Percentiles rank a stretch among this genome's conserved stretches.
These are phyloP conservation scores for Hydrophis major DNA, from an alignment of 2,797 vertebrate genomes.

Conservation along the genomic window DNA sequence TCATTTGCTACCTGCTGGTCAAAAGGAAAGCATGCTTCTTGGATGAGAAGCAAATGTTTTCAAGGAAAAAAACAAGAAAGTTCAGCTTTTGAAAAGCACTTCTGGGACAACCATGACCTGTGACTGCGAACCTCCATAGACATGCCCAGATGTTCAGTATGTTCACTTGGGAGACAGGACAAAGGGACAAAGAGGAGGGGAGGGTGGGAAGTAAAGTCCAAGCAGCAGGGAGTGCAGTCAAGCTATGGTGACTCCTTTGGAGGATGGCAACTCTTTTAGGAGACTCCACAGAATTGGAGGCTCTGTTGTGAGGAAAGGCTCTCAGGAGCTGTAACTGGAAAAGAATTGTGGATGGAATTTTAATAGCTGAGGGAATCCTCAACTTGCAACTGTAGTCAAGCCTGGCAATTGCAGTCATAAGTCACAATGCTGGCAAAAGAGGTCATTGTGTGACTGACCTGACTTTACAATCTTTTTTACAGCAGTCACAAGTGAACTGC, in stretches of 20 bases:
- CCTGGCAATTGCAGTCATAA: too few species aligned
- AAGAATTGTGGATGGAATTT: background rate
- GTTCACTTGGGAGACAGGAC: background rate
- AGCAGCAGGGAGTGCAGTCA: background rate
- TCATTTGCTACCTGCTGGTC: background rate
- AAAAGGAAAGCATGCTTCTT: background rate
- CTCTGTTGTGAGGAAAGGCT: background rate
- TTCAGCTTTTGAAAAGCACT: background rate
- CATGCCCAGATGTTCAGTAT: background rate
- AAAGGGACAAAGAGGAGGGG: background rate
- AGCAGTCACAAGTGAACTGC: too few species aligned
- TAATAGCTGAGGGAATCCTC: background rate
- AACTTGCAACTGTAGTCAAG: too few species aligned
- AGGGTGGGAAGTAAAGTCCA: background rate
- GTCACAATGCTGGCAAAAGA: too few species aligned
- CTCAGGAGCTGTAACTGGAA: background rate
- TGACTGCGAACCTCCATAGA: background rate
- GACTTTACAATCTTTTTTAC: too few species aligned
- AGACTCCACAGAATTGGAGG: background rate
- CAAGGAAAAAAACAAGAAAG: background rate
- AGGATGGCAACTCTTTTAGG: background rate
- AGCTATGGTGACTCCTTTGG: background rate
- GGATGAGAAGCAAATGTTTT: background rate
- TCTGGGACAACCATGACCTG: background rate
- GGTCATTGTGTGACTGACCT: too few species aligned